Base-by-base conservation (phyloP, 2,888 invertebrate genomes). In the Epinotia ramella region DNA sequence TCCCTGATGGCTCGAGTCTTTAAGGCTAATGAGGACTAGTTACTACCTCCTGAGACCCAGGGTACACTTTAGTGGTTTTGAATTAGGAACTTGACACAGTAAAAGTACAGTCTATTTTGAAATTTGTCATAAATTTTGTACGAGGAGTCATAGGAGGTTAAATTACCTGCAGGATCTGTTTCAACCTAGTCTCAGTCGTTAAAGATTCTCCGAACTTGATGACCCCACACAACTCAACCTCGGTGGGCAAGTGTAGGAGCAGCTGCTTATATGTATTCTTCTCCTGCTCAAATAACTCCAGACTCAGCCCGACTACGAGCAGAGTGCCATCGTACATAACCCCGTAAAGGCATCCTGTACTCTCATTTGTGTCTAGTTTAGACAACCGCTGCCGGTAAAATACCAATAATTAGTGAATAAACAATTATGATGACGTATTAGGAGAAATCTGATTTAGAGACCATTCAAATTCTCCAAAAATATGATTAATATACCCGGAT, bases 141-240 rank as follows among this genome's bases (percentile, higher is more conserved):
- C n/a, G n/a, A n/a, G n/a, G n/a, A n/a, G n/a, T n/a, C n/a, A n/a
- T n/a, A n/a, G n/a, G n/a, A n/a, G n/a, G n/a, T 28, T 5, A 44
- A 44, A 24, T 44, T 84, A 94, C 95, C 88, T 96, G 95, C 59
- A 95, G 86, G 81, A 95, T 95, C 86, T 96, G 96, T 84, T 95
- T 96, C 40, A 96, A 91, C 83, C 96, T 95, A 4, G 95, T 95
- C 81, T 96, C 95, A 63, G 95, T 94, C 79, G 95, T 95, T 62
- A 95, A 89, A 66, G 95, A 94, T 80, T 96, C 95, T 24, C 95
- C 96, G 79, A 97, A 95, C 82, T 96, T 96, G 18, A 97, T 95
- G 74, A 97, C 94, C 40, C 97, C 97, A 86, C 97, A 97, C 68
- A 97, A 91, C 89, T 97, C 97, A 77, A 97, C 90, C 88, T 97